Base-by-base conservation (phyloP, 2,113 vertebrate species). In the Pogona vitticeps region DNA sequence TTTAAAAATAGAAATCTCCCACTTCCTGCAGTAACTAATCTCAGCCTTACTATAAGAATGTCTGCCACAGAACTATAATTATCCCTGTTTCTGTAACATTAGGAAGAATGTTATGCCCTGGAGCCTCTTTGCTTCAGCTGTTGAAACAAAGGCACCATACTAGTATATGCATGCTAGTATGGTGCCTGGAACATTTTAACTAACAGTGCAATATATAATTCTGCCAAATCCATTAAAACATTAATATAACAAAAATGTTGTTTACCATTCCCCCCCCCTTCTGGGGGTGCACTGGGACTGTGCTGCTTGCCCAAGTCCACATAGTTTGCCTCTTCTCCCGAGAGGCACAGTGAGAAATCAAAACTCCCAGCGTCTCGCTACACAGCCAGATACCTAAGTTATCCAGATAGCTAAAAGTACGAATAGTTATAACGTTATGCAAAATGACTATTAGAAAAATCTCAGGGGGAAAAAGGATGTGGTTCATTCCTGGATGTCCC, bases 191-290 rank as follows among this genome's bases (percentile, higher is more conserved):
- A 20, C 21, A 36, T 63, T 12, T 40, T 63, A 80, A 17, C 36
- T 26, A 38, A 12, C 28, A 23, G 18, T 61, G 59, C 88, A 78
- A 58, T 3, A 0, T 67, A 20, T 76, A 52, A 3, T 46, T 46
- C 23, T 33, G 1, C 31, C 7, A 46, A 26, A 72, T 36, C 78
- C 20, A 15, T 78, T 90, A 78, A 85, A 72, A 36, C 0, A 70
- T n/a, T n/a, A n/a, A n/a, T n/a, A n/a, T 81, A 38, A 52, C 80
- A 59, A 86, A 85, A 80, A 89, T 83, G 80, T 28, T 14, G n/a
- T n/a, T 46, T 90, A 14, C 31, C 75, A 85, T 72, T 85, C n/a
- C n/a, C n/a, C n/a, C n/a, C n/a, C n/a, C 14, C 10, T 78, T 42
- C 56, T 71, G 0, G 21, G 0, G 28, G 46, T 52, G 46, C 46